Percentiles rank a stretch among this genome's conserved stretches.
Conservation (phyloP, 2,888 invertebrate genomes). For the Cenopis cana region DNA sequence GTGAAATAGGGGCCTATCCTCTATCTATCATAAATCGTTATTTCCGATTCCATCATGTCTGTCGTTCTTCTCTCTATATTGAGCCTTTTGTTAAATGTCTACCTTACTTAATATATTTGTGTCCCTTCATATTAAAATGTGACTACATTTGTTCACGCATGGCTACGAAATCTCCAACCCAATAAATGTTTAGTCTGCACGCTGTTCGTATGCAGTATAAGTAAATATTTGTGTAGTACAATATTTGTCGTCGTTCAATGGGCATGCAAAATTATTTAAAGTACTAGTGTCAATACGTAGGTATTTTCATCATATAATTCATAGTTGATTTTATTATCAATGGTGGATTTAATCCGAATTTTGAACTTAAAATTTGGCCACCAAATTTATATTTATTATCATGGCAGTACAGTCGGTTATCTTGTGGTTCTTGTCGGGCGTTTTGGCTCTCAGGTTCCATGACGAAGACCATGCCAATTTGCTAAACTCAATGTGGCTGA, state of each 20-base stretch:
- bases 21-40: conserved; percentile 63
- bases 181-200: conserved; percentile 83
- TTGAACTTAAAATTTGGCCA: conserved; percentile 42
- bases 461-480: conserved; percentile 99
- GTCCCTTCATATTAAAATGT: conserved; percentile 62
- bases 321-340: conserved; percentile 16
- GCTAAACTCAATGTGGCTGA: conserved; percentile 99
- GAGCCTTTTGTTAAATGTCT: conserved; percentile 62
- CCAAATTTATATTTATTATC: conserved; percentile 32
- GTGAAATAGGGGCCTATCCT: no score
- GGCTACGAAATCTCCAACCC: conserved; percentile 75
- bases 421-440: conserved; percentile 83
- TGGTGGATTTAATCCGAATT: conserved; percentile 44
- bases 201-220: conserved; percentile 75
- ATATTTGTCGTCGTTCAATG: conserved; percentile 67
- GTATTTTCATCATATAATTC: conserved; percentile 48
- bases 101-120: conserved; percentile 55
- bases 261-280: conserved; percentile 71
- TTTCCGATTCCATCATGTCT: conserved; percentile 64
- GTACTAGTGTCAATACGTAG: conserved; percentile 59
- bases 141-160: conserved; percentile 69
- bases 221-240: conserved; percentile 72
- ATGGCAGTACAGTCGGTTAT: conserved; percentile 69
- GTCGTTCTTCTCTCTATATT: conserved; percentile 67
- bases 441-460: conserved; percentile 93